Conservation (phyloP, 2,888 invertebrate genomes). For the Dasypogon diadema region DNA sequence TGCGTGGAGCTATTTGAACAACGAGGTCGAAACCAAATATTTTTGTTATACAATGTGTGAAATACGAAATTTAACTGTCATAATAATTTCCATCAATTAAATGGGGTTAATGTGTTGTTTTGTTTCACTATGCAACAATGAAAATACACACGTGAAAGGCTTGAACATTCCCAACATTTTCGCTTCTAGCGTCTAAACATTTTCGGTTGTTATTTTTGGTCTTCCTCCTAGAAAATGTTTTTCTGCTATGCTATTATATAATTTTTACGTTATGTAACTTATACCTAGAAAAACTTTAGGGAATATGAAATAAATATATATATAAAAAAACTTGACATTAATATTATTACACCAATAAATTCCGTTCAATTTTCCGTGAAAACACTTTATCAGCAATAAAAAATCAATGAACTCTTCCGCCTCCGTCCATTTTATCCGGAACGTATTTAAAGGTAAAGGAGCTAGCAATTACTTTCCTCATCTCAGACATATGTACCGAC, state of each 20-base stretch:
- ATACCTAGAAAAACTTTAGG: too few relatives aligned
- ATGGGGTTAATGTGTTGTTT: not conserved
- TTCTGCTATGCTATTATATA: too few relatives aligned
- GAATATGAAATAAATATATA: too few relatives aligned
- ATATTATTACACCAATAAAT: too few relatives aligned
- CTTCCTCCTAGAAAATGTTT: too few relatives aligned
- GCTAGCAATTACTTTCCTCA: conserved; percentile 34
- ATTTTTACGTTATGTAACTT: too few relatives aligned
- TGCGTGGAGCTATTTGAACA: conserved; percentile 30
- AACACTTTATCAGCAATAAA: conserved; percentile 27
- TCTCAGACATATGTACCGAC: not conserved
- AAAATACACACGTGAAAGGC: too few relatives aligned
- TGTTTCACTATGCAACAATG: too few relatives aligned
- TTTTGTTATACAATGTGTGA: conserved; percentile 27
- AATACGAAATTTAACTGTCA: conserved; percentile 32
- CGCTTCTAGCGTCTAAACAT: too few relatives aligned
- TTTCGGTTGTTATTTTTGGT: too few relatives aligned
- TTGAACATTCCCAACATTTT: too few relatives aligned
- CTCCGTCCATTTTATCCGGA: not conserved
- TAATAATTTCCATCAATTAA: conserved; percentile 18
- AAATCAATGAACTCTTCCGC: conserved; percentile 22
- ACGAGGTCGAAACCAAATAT: conserved; percentile 4
- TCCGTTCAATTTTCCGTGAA: not conserved
- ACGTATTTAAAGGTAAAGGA: not conserved
- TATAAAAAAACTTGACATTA: too few relatives aligned